phyloP scores from a whole-genome alignment of 2,797 vertebrate genomes.

The Dermochelys coriacea region DNA sequence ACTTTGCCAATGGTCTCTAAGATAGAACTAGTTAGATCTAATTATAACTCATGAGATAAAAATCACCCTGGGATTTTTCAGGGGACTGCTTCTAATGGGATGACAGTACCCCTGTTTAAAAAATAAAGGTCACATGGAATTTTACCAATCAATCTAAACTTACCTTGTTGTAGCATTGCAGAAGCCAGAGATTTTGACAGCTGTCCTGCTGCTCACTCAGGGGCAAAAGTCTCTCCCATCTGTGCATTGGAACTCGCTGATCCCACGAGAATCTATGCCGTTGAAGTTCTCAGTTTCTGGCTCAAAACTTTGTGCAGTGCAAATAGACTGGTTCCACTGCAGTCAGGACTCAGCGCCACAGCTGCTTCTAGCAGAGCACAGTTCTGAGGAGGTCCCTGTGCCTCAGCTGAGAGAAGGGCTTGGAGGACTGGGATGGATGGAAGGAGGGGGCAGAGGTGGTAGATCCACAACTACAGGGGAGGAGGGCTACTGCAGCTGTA shows the following conservation, averaged over 20 bases:
- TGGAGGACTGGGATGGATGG: not conserved
- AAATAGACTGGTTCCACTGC: not conserved
- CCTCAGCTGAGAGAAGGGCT: not conserved
- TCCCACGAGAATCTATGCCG: not conserved
- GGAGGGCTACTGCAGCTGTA: too few species aligned
- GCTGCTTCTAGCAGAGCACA: not conserved
- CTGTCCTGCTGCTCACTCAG: not conserved
- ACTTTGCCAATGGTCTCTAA: slow-evolving; percentile 22
- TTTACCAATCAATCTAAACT: slow-evolving; percentile 40
- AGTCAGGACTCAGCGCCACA: not conserved
- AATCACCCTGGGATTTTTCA: slow-evolving; percentile 51
- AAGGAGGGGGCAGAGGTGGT: not conserved
- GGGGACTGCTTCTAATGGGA: not conserved
- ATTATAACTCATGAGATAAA: slow-evolving; percentile 63
- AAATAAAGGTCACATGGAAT: slow-evolving; percentile 1
- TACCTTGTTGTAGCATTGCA: not conserved
- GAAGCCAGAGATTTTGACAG: slow-evolving; percentile 3
- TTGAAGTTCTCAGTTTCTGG: not conserved
- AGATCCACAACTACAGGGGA: too few species aligned
- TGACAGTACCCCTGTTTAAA: slow-evolving; percentile 19
- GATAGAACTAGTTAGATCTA: slow-evolving; percentile 52
- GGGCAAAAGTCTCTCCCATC: not conserved
- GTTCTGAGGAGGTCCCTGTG: not conserved
- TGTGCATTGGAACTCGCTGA: not conserved
- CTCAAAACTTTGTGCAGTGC: not conserved